Base-by-base conservation (phyloP, 2,888 invertebrate genomes). In the Metopia argyrocephala region DNA sequence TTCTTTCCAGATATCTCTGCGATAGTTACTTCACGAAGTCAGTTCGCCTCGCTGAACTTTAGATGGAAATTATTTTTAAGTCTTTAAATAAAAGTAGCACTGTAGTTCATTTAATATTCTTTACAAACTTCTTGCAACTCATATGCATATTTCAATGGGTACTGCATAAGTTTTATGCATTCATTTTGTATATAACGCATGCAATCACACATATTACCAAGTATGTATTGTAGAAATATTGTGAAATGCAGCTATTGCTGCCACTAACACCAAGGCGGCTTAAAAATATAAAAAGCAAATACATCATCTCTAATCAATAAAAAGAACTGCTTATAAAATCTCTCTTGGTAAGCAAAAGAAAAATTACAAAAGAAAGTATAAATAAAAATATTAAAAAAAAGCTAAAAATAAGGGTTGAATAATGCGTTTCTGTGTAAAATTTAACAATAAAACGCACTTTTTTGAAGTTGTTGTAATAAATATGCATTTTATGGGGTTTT, bases 121-220 rank as follows among this genome's bases (percentile, higher is more conserved):
- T n/a, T n/a, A n/a, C n/a, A n/a, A n/a, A n/a, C n/a, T n/a, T n/a
- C n/a, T n/a, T n/a, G n/a, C n/a, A n/a, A n/a, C n/a, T n/a, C n/a
- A n/a, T n/a, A n/a, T n/a, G n/a, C 20, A 20, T 7, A 31, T 56
- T 20, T 31, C n/a, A 25, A 15, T 66, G 5, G 25, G 27, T 50
- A 38, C 45, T 64, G 46, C 48, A 45, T 61, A 56, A 56, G 62
- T 76, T 57, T 45, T 45, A 18, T 20, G 57, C 68, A 76, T 68
- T 62, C 66, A 79, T 79, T 65, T 74, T 76, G 64, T 57, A 76
- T 76, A 59, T 54, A 76, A 76, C 79, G 76, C 76, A 76, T 79
- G 79, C 71, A n/a, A n/a, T n/a, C n/a, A n/a, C 80, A 76, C 73
- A 80, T 69, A 76, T 69, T 81, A 76, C 65, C 80, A 81, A 81